These are phyloP conservation scores for Dioctria linearis DNA, from an alignment of 2,888 invertebrate genomes.

Conservation along the genomic window DNA sequence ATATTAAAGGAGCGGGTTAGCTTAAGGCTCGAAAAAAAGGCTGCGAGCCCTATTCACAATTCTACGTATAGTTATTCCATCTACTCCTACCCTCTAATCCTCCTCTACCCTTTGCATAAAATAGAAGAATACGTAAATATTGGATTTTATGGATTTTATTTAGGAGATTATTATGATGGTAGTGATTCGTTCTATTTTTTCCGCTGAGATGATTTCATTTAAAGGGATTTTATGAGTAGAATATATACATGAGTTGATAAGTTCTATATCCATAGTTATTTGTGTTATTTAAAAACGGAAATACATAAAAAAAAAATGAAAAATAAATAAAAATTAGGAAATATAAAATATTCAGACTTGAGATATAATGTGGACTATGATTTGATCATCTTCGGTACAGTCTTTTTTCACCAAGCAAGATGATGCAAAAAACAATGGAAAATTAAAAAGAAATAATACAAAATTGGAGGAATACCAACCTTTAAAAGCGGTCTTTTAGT, in stretches of 20 bases:
- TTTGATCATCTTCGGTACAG: no score
- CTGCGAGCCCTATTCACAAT: conserved; percentile 17
- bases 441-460: no score
- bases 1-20: conserved; percentile 42
- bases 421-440: no score
- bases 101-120: background rate
- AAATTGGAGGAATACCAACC: no score
- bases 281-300: background rate
- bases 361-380: no score
- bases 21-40: conserved; percentile 29
- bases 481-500: no score
- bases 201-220: conserved; percentile 35
- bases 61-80: conserved; percentile 26
- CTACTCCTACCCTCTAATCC: no score
- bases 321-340: no score
- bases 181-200: conserved; percentile 43
- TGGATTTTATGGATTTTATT: conserved; percentile 40
- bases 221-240: conserved; percentile 18
- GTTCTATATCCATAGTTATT: background rate
- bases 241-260: background rate
- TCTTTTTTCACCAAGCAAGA: no score
- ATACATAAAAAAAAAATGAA: no score
- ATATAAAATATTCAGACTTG: no score
- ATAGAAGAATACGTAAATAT: conserved; percentile 42
- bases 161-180: conserved; percentile 42